Percentiles rank a stretch among this genome's conserved stretches.
phyloP scores from a whole-genome alignment of 2,113 vertebrate genomes.

The Turnix velox region DNA sequence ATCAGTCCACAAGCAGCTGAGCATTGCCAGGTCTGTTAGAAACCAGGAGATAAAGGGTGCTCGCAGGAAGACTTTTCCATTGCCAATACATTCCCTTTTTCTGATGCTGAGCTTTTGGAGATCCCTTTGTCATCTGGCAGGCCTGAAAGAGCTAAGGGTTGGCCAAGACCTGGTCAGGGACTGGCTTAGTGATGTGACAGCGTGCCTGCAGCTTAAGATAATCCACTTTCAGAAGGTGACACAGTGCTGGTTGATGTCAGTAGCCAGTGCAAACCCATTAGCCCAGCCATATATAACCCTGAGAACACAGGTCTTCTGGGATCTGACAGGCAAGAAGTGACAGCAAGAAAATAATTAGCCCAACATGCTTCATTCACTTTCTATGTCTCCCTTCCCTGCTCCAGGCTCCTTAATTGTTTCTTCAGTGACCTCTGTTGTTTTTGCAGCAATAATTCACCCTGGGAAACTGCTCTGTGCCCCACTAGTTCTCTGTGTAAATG shows the following conservation, averaged over 20 bases:
- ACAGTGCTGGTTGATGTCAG: not conserved
- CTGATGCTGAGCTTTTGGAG: not conserved
- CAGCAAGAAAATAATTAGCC: not conserved
- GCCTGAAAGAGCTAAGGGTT: not conserved
- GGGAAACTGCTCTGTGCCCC: not conserved
- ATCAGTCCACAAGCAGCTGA: not conserved
- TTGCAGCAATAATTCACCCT: not conserved
- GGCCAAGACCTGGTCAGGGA: not conserved
- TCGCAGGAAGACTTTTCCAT: not conserved
- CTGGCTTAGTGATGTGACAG: not conserved
- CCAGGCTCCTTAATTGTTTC: not conserved
- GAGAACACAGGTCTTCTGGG: not conserved
- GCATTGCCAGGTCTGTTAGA: rapidly evolving
- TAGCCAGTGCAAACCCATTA: not conserved
- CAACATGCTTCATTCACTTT: not conserved
- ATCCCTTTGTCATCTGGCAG: not conserved
- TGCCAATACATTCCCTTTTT: not conserved
- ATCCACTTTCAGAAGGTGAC: not conserved
- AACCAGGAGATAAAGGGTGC: rapidly evolving
- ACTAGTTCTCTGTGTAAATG: not conserved
- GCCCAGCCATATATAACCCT: not conserved
- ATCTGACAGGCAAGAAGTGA: not conserved
- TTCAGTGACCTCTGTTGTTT: not conserved
- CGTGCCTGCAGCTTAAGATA: not conserved
- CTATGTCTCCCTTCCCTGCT: not conserved